These are phyloP conservation scores for Drosophila anomelani DNA, from an alignment of 2,888 invertebrate species.

Conservation along the genomic window DNA sequence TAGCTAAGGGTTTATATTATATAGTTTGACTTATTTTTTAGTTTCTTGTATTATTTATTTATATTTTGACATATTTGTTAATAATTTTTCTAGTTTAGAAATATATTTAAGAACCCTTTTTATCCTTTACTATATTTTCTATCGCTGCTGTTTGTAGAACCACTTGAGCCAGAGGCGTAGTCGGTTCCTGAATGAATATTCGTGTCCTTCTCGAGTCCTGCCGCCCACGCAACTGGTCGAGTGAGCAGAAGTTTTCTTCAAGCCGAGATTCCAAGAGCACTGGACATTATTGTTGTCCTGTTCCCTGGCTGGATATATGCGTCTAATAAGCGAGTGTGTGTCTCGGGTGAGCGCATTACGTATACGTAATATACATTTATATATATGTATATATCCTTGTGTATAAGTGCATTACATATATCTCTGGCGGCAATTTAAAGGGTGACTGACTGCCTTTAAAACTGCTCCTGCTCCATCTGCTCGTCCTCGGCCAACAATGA, in stretches of 20 bases:
- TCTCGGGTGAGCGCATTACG: slow-evolving; percentile 68
- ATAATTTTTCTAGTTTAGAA: too few relatives aligned
- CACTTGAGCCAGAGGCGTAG: slow-evolving; percentile 28
- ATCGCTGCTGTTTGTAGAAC: neutral
- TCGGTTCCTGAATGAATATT: slow-evolving; percentile 26
- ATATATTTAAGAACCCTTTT: neutral
- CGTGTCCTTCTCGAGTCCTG: slow-evolving; percentile 7
- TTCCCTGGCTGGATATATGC: slow-evolving; percentile 66
- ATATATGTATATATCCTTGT: slow-evolving; percentile 42
- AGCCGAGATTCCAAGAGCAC: slow-evolving; percentile 31
- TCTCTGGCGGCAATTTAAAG: slow-evolving; percentile 57
- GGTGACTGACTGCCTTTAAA: slow-evolving; percentile 36
- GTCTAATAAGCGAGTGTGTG: slow-evolving; percentile 73
- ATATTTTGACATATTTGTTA: neutral
- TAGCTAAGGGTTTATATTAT: neutral
- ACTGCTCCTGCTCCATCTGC: slow-evolving; percentile 1
- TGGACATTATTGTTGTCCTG: slow-evolving; percentile 67
- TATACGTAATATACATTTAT: slow-evolving; percentile 63
- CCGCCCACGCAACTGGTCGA: slow-evolving; percentile 23
- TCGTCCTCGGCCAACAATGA: slow-evolving; percentile 39
- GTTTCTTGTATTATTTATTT: neutral
- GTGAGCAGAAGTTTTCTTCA: slow-evolving; percentile 27
- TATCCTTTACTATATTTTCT: neutral
- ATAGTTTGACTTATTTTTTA: neutral
- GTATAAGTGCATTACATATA: slow-evolving; percentile 24